Percentiles rank a stretch among this genome's conserved stretches.
Evolutionary conservation across 2,797 vertebrate genomes (phyloP).

Genomic region (Adrianichthys oophorus): DNA sequence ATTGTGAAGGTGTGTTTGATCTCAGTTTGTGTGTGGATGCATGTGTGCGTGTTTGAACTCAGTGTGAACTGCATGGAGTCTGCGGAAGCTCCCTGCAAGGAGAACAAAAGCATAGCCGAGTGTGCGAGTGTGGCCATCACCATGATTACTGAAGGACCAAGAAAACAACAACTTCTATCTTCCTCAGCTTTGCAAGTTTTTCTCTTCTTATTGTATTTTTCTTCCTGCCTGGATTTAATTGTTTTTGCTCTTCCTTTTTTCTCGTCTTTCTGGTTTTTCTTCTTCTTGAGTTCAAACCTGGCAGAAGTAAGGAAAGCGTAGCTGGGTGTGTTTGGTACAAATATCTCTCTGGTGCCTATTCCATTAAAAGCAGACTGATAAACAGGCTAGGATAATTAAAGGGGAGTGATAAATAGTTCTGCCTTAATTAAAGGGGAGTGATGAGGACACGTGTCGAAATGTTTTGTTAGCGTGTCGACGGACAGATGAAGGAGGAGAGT

Average conservation of each 20-base stretch:
- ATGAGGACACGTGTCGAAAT: conserved; percentile 87
- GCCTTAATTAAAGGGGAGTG: conserved; percentile 85
- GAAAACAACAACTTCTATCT: conserved; percentile 73
- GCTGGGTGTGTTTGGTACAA: conserved; percentile 71
- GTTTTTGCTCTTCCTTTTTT: conserved; percentile 65
- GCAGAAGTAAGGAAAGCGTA: conserved; percentile 65
- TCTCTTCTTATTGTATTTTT: conserved; percentile 58
- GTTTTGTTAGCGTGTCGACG: conserved; percentile 83
- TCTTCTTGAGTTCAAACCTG: conserved; percentile 70
- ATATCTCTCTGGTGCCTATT: conserved; percentile 80
- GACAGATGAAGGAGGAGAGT: conserved; percentile 85
- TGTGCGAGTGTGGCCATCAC: conserved; percentile 66
- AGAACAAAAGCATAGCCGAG: conserved; percentile 74
- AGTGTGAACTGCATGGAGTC: conserved; percentile 69
- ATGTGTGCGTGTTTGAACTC: conserved; percentile 68
- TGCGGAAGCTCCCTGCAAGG: conserved; percentile 66
- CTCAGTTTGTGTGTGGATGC: conserved; percentile 55
- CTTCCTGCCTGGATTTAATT: conserved; percentile 60
- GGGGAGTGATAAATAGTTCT: conserved; percentile 83
- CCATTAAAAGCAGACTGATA: conserved; percentile 84
- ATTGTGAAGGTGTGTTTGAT: conserved; percentile 78
- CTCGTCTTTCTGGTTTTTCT: conserved; percentile 6
- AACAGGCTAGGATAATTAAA: conserved; percentile 85
- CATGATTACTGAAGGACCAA: conserved; percentile 64
- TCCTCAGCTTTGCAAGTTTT: conserved; percentile 53